Evolutionary conservation across 2,113 vertebrate species (phyloP).

Genomic region (Paramormyrops kingsleyae): DNA sequence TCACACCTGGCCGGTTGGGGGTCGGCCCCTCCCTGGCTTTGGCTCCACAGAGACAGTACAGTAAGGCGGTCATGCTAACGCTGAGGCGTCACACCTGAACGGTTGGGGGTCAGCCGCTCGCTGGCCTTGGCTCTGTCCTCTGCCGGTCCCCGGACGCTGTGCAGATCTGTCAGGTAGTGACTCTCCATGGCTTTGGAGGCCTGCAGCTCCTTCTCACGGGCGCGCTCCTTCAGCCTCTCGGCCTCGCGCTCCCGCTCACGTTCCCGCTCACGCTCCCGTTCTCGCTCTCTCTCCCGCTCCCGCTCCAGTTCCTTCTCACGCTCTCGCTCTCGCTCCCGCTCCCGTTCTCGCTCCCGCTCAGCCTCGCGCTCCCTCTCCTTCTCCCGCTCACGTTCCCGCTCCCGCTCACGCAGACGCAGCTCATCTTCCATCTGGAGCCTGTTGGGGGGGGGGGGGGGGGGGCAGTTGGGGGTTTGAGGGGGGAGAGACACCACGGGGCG

Average conservation of each 20-base stretch:
- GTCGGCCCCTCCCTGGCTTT: conserved; percentile 76
- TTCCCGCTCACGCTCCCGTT: conserved; percentile 70
- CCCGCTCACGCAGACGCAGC: conserved; percentile 77
- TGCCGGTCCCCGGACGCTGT: conserved; percentile 65
- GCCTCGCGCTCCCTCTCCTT: conserved; percentile 62
- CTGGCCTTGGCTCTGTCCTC: conserved; percentile 77
- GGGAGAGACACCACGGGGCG: neutral
- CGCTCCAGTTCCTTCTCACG: conserved; percentile 67
- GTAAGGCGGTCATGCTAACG: neutral
- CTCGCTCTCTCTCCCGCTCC: conserved; percentile 65
- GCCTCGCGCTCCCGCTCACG: conserved; percentile 64
- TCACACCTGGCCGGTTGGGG: conserved; percentile 74
- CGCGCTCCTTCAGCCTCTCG: conserved; percentile 71
- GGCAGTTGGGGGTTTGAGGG: neutral
- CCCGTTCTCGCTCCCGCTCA: conserved; percentile 67
- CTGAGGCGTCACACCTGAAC: conserved; percentile 65
- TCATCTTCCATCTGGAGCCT: conserved; percentile 96
- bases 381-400: conserved; percentile 72
- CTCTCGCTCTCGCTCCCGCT: conserved; percentile 72
- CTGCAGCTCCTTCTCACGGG: conserved; percentile 80
- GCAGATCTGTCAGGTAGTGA: conserved; percentile 79
- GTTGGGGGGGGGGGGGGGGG: conserved; percentile 19
- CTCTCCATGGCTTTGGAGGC: conserved; percentile 82
- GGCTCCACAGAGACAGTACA: conserved; percentile 34
- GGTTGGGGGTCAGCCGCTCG: conserved; percentile 76